Conservation (phyloP, 53 echinoderm and acorn worm genomes). For the Crossaster papposus region DNA sequence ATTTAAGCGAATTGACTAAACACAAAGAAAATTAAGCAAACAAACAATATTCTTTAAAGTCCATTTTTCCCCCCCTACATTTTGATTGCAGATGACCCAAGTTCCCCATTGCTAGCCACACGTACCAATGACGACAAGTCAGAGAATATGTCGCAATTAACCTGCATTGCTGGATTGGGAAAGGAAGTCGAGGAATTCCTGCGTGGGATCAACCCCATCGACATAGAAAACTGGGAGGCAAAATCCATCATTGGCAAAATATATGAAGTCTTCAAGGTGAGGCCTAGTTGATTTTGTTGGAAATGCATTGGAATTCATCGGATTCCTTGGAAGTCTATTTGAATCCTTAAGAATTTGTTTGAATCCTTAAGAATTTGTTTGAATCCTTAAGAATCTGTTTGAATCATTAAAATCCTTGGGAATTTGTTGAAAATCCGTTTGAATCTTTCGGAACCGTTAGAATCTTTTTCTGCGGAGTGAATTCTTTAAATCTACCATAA, state of each 20-base stretch:
- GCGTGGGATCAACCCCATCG: conserved; percentile 73
- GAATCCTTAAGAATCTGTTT: no score
- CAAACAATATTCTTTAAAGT: no score
- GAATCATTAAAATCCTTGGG: no score
- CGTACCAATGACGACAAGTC: neutral
- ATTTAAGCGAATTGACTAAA: no score
- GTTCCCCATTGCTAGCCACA: neutral
- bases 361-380: no score
- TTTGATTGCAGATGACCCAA: neutral
- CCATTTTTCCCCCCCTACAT: no score
- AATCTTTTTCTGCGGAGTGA: neutral
- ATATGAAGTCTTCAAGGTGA: conserved; percentile 91
- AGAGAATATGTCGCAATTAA: neutral
- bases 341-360: no score
- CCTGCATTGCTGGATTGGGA: neutral
- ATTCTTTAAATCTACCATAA: neutral
- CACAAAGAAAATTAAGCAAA: no score
- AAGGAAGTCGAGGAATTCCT: conserved; percentile 59
- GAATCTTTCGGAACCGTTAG: no score
- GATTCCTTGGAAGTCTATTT: no score
- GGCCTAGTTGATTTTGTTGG: neutral
- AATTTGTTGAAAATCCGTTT: no score
- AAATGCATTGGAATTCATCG: neutral
- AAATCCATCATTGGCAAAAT: conserved; percentile 56
- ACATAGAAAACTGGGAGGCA: conserved; percentile 69